Evolutionary conservation across 1,140 invertebrate genomes (phyloP), one percentile per base, ranked within the genome.

Genomic region (Trichonephila clavipes): DNA sequence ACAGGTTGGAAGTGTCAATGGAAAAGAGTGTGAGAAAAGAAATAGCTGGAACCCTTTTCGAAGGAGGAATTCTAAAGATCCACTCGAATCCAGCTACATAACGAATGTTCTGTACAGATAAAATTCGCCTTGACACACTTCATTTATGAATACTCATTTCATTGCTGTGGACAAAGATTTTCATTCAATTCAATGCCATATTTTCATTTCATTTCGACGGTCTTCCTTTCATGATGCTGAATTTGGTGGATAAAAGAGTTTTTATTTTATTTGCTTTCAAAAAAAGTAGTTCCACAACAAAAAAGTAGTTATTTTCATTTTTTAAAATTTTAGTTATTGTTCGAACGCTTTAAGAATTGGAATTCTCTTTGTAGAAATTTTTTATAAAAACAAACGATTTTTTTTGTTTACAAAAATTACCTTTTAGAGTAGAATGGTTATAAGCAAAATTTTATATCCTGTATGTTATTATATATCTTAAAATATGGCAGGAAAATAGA

Each of bases 1-100:
- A 2, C 40, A 93, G 92, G 92, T 94, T 72, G 93, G 93, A 85
- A 94, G 93, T 86, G 28, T 94, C 4, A 44, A 18, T 59, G 59
- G 93, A 3, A 94, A 88, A 34, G 93, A 89, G 7, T 34, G 72
- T 58, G 93, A 90, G 2, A 94, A 94, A 72, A 44, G 88, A 40
- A 58, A 58, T 34, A 94, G 87, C 18, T 94, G 93, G 93, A 94
- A 94, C n/a, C 93, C 93, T 34, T 94, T 94, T 58, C 12, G 93
- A 34, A 82, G 93, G 34, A 89, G 88, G 19, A 90, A 85, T 69
- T 94, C 87, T 6, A 94, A 94, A 86, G 93, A 94, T 69, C 93
- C 93, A 12, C 64, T 94, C 61, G 87, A 94, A 86, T 64, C 87
- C 0, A 94, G 93, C 44, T 94, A 94, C 88, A 94, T 94, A 34